Evolutionary conservation across 2,113 vertebrate species (phyloP), one percentile per base, ranked within the genome.

Genomic region (Pagrus major): DNA sequence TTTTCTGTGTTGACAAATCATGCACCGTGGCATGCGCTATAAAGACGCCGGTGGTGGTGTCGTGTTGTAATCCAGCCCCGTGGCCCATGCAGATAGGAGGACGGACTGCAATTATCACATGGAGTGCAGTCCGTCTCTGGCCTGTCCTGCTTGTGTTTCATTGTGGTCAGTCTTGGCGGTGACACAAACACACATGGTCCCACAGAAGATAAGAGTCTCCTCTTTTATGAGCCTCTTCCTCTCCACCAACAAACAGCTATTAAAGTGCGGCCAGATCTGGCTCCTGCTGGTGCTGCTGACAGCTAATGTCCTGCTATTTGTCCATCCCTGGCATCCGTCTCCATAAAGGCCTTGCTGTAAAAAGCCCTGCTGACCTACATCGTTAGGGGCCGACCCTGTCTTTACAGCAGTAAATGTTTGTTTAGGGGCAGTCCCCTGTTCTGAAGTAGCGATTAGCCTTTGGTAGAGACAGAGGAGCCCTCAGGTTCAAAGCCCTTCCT

Each of bases 221-320:
- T 37, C 63, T 91, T 94, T 94, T 92, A 93, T 80, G 91, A 93
- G 82, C 55, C 42, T 84, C 76, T 92, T 93, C 90, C 89, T 91
- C 75, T 81, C 81, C 72, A 85, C 83, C 85, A 89, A 91, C 89
- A 92, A 93, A 91, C 91, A 80, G 77, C 85, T 82, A 91, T 87
- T 92, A 88, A 90, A 90, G 70, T 54, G 66, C n/a, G 6, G 83
- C 85, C 82, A 81, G 88, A 88, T 83, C 89, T 91, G 91, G 87
- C 93, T 91, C 80, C 86, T 86, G 78, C 84, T 70, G 67, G 77
- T 76, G 72, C 77, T 74, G 88, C 92, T 93, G 92, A 94, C 89
- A 92, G 93, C 84, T 89, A 86, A 91, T 86, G 88, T 91, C 90
- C 86, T 92, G 91, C 89, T 92, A 92, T 91, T 93, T 89, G 91